Evolutionary conservation across 2,888 invertebrate species (phyloP).

Genomic region (Punctoribates punctum): DNA sequence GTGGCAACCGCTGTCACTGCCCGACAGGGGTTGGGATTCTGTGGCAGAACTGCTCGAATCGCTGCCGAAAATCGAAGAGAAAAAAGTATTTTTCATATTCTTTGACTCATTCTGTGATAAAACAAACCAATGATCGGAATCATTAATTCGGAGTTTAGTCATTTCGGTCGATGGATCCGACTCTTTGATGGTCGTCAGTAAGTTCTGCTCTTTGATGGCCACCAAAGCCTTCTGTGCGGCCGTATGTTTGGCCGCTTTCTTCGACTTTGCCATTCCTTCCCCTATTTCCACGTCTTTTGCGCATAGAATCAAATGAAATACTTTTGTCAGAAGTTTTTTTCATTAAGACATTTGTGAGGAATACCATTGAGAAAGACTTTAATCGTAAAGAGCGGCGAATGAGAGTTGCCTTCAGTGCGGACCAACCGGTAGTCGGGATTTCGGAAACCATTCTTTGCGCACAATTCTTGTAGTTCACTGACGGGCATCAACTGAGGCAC

Average conservation of each 20-base stretch:
- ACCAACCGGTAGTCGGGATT: background rate
- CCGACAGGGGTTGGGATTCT: background rate
- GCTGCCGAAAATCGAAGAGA: background rate
- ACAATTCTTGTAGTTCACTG: background rate
- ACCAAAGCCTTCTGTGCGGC: background rate
- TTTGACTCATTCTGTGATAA: background rate
- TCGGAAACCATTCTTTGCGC: background rate
- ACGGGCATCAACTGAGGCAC: background rate
- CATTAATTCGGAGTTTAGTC: background rate
- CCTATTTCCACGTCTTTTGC: background rate
- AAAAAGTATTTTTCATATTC: background rate
- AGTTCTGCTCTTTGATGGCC: background rate
- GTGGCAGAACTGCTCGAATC: background rate
- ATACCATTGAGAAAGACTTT: background rate
- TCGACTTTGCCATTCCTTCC: background rate
- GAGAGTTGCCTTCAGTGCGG: background rate
- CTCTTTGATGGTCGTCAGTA: background rate
- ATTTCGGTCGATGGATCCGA: background rate
- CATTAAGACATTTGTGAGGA: background rate
- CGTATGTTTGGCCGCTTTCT: conserved; percentile 15
- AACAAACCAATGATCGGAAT: background rate
- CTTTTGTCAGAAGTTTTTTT: background rate
- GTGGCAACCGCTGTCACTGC: background rate
- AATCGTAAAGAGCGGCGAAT: background rate
- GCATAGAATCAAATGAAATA: background rate